Percentiles rank a stretch among this genome's conserved stretches.
These are phyloP conservation scores for Scolopax bukidnonensis DNA, from an alignment of 2,797 vertebrate genomes.

Conservation along the genomic window DNA sequence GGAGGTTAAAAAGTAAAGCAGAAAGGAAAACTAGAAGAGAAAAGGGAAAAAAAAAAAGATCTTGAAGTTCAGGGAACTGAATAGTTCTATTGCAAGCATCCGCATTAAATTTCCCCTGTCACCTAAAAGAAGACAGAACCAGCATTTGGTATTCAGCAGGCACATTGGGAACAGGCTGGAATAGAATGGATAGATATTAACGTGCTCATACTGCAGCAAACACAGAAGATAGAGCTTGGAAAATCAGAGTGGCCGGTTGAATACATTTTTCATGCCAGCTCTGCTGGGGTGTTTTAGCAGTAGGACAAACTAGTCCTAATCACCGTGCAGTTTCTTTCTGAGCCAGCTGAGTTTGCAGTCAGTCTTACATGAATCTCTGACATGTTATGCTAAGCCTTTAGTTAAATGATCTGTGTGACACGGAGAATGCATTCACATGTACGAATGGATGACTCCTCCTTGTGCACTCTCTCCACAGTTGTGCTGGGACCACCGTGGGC, in stretches of 20 bases:
- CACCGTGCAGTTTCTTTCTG: neutral
- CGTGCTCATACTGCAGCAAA: neutral
- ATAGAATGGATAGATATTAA: neutral
- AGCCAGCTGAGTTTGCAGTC: neutral
- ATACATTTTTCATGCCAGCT: neutral
- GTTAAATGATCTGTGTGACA: neutral
- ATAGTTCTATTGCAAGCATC: neutral
- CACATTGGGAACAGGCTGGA: neutral
- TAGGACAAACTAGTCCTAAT: neutral
- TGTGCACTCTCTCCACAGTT: neutral
- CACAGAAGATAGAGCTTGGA: neutral
- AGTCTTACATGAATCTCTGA: neutral
- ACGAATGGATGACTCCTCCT: neutral
- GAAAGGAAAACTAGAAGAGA: neutral
- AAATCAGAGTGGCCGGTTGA: neutral
- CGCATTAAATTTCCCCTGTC: neutral
- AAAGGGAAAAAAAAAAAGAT: neutral
- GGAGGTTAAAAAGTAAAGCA: neutral
- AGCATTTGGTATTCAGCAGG: neutral
- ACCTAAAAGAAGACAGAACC: neutral
- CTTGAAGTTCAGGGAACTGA: neutral
- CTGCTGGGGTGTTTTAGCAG: neutral
- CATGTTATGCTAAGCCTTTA: neutral
- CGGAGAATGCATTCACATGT: neutral
- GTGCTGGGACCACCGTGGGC: neutral